Evolutionary conservation across 2,797 vertebrate species (phyloP).

Genomic region (Sebastes matsubarae): DNA sequence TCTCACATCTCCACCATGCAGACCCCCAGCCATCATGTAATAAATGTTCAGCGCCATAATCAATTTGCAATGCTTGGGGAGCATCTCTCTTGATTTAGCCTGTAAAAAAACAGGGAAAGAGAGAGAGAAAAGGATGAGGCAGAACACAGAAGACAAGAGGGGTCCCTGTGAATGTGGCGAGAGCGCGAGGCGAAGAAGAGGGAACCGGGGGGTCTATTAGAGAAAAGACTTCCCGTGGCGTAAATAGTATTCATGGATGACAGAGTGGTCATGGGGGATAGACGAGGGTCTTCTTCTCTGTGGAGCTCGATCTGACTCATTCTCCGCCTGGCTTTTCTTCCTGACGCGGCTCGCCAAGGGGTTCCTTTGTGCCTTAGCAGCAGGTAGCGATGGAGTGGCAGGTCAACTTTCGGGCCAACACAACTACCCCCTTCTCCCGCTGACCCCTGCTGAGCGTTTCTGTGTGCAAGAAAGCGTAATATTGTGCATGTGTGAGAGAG

Average conservation of each 20-base stretch:
- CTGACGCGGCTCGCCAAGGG: constrained; percentile 70
- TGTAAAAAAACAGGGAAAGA: constrained; percentile 69
- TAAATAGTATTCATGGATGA: constrained; percentile 85
- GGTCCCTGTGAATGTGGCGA: constrained; percentile 63
- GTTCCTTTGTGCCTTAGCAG: constrained; percentile 85
- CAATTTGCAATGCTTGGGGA: constrained; percentile 86
- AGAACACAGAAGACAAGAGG: constrained; percentile 68
- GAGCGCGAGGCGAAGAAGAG: constrained; percentile 57
- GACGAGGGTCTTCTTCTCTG: constrained; percentile 73
- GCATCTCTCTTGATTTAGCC: constrained; percentile 82
- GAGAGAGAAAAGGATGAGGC: constrained; percentile 71
- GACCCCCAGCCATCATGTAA: constrained; percentile 80
- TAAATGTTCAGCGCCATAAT: constrained; percentile 86
- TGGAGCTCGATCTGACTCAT: constrained; percentile 77
- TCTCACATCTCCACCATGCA: constrained; percentile 57
- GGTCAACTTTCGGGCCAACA: constrained; percentile 81
- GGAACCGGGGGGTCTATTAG: constrained; percentile 68
- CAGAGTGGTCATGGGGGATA: constrained; percentile 83
- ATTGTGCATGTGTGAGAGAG: constrained; percentile 24
- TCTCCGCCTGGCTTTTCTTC: constrained; percentile 81
- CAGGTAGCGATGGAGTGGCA: constrained; percentile 85
- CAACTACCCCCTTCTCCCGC: constrained; percentile 51
- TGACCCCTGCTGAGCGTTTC: constrained; percentile 66
- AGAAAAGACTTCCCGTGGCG: constrained; percentile 83
- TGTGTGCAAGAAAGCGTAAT: constrained; percentile 49